A percentile compares a stretch with the other conserved stretches of the same genome.
Evolutionary conservation across 2,888 invertebrate genomes (phyloP).

Genomic region (Dione vanillae): DNA sequence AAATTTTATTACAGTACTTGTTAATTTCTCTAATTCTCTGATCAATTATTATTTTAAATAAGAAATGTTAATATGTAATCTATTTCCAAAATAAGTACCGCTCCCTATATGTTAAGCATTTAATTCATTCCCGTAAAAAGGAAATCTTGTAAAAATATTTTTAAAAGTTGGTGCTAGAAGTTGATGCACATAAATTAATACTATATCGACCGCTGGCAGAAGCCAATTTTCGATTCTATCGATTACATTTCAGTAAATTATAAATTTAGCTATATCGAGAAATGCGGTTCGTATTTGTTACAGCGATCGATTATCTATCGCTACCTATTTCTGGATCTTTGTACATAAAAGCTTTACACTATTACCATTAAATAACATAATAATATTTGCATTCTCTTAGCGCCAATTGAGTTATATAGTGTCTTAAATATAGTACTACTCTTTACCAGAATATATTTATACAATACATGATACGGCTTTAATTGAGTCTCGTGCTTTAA

Average conservation of each 20-base stretch:
- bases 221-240: conserved; percentile 1
- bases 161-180: background rate
- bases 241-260: background rate
- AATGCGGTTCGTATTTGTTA: conserved; percentile 9
- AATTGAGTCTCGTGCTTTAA: no score
- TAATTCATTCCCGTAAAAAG: no score
- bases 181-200: background rate
- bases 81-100: no score
- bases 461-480: no score
- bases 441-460: background rate
- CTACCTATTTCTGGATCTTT: conserved; percentile 18
- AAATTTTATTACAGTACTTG: no score
- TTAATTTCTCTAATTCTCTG: no score
- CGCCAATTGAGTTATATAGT: conserved; percentile 11
- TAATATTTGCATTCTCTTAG: conserved; percentile 20
- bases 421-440: conserved; percentile 3
- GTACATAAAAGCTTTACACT: conserved; percentile 21
- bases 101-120: no score
- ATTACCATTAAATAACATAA: conserved; percentile 14
- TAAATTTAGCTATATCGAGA: conserved; percentile 4
- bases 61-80: no score
- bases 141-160: background rate
- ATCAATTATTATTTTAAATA: no score
- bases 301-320: conserved; percentile 23
- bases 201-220: background rate